phyloP scores from a whole-genome alignment of 2,888 invertebrate species.

The Nesidiocoris tenuis region DNA sequence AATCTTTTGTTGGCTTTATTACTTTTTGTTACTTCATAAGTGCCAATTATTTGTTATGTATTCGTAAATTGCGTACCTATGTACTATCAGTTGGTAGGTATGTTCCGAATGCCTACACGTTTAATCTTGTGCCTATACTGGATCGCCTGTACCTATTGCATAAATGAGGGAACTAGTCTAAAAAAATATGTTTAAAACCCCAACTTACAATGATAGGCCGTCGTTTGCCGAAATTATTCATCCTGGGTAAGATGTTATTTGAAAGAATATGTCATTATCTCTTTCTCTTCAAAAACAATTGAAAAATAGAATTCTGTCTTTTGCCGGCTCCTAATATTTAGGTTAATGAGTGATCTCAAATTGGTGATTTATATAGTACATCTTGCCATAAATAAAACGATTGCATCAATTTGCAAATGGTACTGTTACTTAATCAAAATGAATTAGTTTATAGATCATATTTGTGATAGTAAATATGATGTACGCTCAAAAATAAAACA shows the following conservation, averaged over 20 bases:
- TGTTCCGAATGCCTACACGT: neutral
- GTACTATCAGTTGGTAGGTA: neutral
- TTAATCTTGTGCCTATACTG: neutral
- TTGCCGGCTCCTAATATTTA: slow-evolving; percentile 44
- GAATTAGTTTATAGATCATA: slow-evolving; percentile 47
- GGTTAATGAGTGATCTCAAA: slow-evolving; percentile 49
- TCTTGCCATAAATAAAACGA: slow-evolving; percentile 48
- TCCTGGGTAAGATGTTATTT: neutral
- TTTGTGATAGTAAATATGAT: slow-evolving; percentile 48
- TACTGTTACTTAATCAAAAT: slow-evolving; percentile 48
- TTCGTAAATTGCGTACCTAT: neutral
- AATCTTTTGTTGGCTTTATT: neutral
- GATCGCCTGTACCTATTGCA: neutral
- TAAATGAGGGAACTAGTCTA: neutral
- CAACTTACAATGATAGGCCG: no score
- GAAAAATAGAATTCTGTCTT: slow-evolving; percentile 21
- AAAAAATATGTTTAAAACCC: neutral
- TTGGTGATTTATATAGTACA: slow-evolving; percentile 48
- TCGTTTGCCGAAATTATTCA: neutral
- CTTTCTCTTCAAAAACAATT: neutral
- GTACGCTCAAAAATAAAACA: slow-evolving; percentile 47
- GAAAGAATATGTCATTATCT: neutral
- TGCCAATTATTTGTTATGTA: neutral
- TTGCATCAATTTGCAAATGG: slow-evolving; percentile 46
- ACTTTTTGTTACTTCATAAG: neutral